phyloP scores from a whole-genome alignment of 30 jellyfish, hydroid and myxozoan genomes.

The Turritopsis dohrnii region DNA sequence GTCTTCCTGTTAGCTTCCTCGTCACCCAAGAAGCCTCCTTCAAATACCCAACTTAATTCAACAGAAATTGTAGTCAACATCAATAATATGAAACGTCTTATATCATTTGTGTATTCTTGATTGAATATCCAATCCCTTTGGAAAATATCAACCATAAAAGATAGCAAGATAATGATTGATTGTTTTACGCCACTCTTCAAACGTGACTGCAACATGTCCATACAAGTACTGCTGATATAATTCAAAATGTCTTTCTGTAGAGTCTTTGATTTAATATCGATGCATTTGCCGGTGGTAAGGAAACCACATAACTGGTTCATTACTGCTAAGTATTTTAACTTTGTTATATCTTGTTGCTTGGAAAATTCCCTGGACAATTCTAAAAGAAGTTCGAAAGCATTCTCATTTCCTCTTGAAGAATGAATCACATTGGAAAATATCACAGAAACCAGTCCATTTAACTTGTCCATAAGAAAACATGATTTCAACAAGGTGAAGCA shows the following conservation, averaged over 20 bases:
- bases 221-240: neutral
- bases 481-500: neutral
- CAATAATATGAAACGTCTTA: neutral
- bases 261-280: neutral
- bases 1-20: neutral
- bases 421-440: neutral
- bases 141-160: neutral
- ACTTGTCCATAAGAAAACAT: neutral
- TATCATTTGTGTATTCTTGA: neutral
- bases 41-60: slow-evolving; percentile 4
- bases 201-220: slow-evolving; percentile 8
- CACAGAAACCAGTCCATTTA: neutral
- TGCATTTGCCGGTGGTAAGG: neutral
- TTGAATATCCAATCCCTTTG: slow-evolving; percentile 4
- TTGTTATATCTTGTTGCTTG: neutral
- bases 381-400: neutral
- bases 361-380: neutral
- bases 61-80: neutral
- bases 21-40: neutral
- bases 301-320: neutral
- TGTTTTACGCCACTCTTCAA: neutral
- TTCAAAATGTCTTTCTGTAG: neutral
- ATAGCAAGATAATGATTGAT: neutral
- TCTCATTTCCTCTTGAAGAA: neutral
- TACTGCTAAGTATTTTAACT: neutral